Base-by-base conservation (phyloP, 1,140 invertebrate species). In the Plectrocnemia conspersa region DNA sequence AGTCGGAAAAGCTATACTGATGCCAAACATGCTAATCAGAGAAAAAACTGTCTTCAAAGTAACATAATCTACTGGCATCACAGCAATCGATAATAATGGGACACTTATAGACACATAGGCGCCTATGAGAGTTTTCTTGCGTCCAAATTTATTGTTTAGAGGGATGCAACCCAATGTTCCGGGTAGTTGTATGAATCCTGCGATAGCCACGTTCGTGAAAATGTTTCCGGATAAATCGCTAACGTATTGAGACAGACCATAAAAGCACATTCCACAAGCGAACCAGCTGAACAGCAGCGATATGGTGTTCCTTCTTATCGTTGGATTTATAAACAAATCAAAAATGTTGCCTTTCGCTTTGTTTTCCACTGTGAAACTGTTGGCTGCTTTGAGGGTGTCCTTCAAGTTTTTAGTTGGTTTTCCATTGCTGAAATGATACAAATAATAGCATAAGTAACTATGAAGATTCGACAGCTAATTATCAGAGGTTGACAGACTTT, bases 231-330 rank as follows among this genome's bases (percentile, higher is more conserved):
- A 82, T 3, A 86, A 72, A 52, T 83, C 79, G 0, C 84, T 81
- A 41, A 87, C 82, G 63, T 85, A 88, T 63, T 89, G 86, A 0
- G 85, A 83, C 1, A 86, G 79, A 1, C 86, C 86, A 60, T 85
- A 89, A 64, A 88, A 82, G 38, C 84, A 84, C 58, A 88, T 75
- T 3, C 86, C 85, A 53, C 82, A 84, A 1, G 84, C 82, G 24
- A 84, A 68, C 86, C 85, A 89, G 57, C 83, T 82, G 62, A 82
- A 82, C 54, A 79, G 81, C 54, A 87, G 82, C 23, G 76, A 79
- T 6, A 89, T 65, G 0, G 88, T 89, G 59, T 88, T 88, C 9
- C 79, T 65, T 11, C 88, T 72, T 69, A 91, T 77, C 58, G 83
- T 83, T 0, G 85, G 84, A 0, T 84, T 89, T 21, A 77, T 69